Evolutionary conservation across 2,113 vertebrate species (phyloP).

Genomic region (Limanda limanda): DNA sequence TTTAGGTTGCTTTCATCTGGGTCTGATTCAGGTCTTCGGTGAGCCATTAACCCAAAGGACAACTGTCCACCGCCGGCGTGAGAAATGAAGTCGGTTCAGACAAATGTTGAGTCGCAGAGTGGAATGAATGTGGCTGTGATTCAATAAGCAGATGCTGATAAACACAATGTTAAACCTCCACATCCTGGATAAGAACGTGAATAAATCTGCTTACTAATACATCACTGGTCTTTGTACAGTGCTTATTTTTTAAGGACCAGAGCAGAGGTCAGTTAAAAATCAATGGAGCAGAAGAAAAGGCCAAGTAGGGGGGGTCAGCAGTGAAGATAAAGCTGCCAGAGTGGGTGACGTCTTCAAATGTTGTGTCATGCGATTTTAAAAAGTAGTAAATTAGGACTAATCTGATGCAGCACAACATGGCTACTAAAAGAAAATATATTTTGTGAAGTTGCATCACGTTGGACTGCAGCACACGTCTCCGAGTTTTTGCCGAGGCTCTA

Average conservation of each 20-base stretch:
- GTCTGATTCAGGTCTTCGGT: conserved; percentile 82
- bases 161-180: neutral
- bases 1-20: conserved; percentile 87
- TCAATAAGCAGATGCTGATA: conserved; percentile 39
- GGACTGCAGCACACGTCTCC: neutral
- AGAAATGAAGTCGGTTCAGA: conserved; percentile 84
- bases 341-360: no score
- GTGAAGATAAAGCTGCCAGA: neutral
- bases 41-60: conserved; percentile 86
- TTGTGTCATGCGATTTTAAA: no score
- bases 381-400: no score
- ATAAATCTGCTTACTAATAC: neutral
- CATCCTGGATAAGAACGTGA: neutral
- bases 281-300: neutral
- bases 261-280: neutral
- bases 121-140: conserved; percentile 25
- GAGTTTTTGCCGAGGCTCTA: neutral
- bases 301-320: neutral
- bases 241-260: neutral
- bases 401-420: neutral
- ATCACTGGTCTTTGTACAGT: neutral
- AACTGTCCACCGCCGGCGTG: conserved; percentile 80
- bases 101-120: conserved; percentile 66
- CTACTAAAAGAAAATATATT: neutral
- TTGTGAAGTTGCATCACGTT: neutral